Percentiles rank a stretch among this genome's conserved stretches.
phyloP scores from a whole-genome alignment of 2,113 vertebrate genomes.

The Sinocyclocheilus maitianheensis region DNA sequence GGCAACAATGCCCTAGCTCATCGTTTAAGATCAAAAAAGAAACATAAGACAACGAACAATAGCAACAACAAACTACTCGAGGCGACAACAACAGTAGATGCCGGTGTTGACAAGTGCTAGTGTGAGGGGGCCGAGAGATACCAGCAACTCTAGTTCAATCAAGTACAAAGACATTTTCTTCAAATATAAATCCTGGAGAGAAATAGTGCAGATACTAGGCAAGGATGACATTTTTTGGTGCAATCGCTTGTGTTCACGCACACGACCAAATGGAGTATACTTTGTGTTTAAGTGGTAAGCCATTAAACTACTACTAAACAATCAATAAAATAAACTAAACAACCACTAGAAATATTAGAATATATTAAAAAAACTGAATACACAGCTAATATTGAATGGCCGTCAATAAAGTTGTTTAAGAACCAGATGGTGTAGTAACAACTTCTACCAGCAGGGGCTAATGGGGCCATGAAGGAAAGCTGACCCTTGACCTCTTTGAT shows the following conservation, averaged over 20 bases:
- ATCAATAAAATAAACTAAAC: neutral
- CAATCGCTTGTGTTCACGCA: neutral
- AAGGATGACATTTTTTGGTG: neutral
- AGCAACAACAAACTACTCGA: neutral
- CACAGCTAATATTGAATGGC: neutral
- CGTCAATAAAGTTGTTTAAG: no score
- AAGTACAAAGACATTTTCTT: neutral
- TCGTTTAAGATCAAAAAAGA: neutral
- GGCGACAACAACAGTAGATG: neutral
- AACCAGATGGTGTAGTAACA: neutral
- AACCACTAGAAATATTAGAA: neutral
- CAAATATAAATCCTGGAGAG: neutral
- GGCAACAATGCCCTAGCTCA: no score
- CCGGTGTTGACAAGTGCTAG: no score
- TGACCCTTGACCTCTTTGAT: neutral
- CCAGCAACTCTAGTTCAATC: neutral
- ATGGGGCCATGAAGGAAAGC: neutral
- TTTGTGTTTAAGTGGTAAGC: neutral
- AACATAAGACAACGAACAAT: neutral
- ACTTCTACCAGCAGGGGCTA: neutral
- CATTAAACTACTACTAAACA: neutral
- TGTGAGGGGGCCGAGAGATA: neutral
- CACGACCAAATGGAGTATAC: neutral
- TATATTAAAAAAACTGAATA: neutral
- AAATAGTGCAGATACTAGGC: neutral